phyloP scores from a whole-genome alignment of 2,888 invertebrate genomes.

The Cremastobaeus sp. region DNA sequence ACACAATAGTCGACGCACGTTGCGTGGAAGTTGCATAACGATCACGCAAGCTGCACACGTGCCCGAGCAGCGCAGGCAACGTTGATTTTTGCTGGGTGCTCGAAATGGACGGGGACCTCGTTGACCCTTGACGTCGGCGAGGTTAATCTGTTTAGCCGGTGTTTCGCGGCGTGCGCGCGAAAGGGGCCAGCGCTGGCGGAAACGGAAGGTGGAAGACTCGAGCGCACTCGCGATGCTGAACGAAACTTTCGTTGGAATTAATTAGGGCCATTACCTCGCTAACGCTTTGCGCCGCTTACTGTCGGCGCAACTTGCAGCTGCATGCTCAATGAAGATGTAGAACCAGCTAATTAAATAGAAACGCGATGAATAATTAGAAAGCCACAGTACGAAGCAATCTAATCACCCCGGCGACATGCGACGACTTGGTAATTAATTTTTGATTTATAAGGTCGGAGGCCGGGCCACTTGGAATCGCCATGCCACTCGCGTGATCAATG shows the following conservation, averaged over 20 bases:
- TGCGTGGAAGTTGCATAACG: no score
- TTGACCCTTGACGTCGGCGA: constrained; percentile 50
- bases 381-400: constrained; percentile 52
- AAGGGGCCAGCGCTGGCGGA: constrained; percentile 8
- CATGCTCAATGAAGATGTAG: constrained; percentile 62
- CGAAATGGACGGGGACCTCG: constrained; percentile 37
- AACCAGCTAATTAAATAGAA: constrained; percentile 62
- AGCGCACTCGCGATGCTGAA: constrained; percentile 48
- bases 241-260: constrained; percentile 63
- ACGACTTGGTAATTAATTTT: constrained; percentile 54
- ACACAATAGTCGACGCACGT: no score
- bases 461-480: constrained; percentile 19
- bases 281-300: constrained; percentile 57
- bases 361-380: constrained; percentile 60
- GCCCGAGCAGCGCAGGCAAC: background rate
- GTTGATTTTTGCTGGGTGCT: constrained; percentile 10
- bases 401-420: constrained; percentile 55
- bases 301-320: constrained; percentile 51
- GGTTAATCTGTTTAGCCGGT: constrained; percentile 57
- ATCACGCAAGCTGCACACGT: no score
- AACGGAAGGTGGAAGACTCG: constrained; percentile 45
- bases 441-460: constrained; percentile 47
- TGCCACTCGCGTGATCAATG: constrained; percentile 24
- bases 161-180: constrained; percentile 17
- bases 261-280: constrained; percentile 62